Evolutionary conservation across 2,797 vertebrate species (phyloP).

Genomic region (Paramormyrops hopkinsi): DNA sequence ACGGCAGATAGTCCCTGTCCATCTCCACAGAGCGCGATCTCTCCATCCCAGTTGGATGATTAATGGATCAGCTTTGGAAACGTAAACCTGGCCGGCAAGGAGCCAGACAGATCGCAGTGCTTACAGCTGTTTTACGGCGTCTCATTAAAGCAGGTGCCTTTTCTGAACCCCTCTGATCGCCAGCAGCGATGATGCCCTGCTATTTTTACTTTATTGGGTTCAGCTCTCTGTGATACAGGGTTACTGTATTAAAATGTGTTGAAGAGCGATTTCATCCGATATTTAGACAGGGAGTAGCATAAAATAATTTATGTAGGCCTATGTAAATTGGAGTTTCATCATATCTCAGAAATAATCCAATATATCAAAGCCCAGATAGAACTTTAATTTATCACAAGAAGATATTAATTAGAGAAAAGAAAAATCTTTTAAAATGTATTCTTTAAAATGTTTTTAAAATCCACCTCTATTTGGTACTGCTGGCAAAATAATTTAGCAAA

Average conservation of each 20-base stretch:
- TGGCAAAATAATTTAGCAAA: background rate
- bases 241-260: background rate
- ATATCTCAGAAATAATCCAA: background rate
- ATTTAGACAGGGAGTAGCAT: background rate
- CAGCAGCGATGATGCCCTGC: background rate
- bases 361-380: background rate
- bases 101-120: background rate
- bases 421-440: background rate
- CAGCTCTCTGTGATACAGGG: background rate
- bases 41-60: background rate
- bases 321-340: background rate
- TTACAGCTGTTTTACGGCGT: background rate
- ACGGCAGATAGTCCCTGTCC: background rate
- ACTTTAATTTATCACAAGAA: background rate
- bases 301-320: background rate
- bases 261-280: background rate
- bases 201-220: background rate
- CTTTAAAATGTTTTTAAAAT: background rate
- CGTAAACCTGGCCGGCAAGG: background rate
- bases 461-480: background rate
- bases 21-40: background rate
- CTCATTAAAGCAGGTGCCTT: background rate
- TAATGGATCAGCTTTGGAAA: background rate
- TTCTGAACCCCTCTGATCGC: background rate
- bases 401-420: background rate